Evolutionary conservation across 1,140 invertebrate species (phyloP), one percentile per base, ranked within the genome.

Genomic region (Lanistes nyassanus): DNA sequence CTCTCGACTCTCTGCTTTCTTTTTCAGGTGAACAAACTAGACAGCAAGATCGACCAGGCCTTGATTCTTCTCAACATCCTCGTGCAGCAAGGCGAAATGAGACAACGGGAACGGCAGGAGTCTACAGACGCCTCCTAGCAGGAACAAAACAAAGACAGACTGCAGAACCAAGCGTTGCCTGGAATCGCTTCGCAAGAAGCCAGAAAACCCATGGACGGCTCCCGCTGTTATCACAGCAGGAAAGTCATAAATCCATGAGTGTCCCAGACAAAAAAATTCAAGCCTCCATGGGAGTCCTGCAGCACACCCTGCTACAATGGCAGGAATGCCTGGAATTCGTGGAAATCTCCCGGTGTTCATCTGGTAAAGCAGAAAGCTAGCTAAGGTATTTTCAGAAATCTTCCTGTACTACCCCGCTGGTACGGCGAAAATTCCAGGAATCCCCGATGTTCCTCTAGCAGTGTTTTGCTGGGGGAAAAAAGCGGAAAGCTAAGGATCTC

Each of bases 31-130:
- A 91, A 91, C 72, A 90, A 92, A 74, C 92, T 94, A 91, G 93
- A 94, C 83, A 92, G 93, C 85, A 94, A 94, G 86, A 82, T 94
- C 75, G 93, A 94, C 84, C 92, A 93, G 78, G 86, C 93, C 73
- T 88, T 93, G 36, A 91, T 92, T 80, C 90, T 93, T 42, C 84
- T 94, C 55, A 94, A 93, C 84, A 90, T 91, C 21, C 77, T 93
- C 62, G 91, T 85, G 23, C 82, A 81, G 67, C 79, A 81, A 31
- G 42, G 19, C 5, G 53, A 26, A 11, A 16, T 64, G 34, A 68
- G 64, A 21, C 64, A 56, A 0, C 1, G 39, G 0, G 56, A 65
- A 31, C 42, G 62, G 51, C 62, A 60, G n/a, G 76, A 73, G 26
- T 29, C 60, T 37, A 23, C 60, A 19, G 76, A 73, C 34, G 56